Percentiles rank a stretch among this genome's conserved stretches.
phyloP scores from a whole-genome alignment of 1,140 invertebrate species.

The Euura saliciscinereae region DNA sequence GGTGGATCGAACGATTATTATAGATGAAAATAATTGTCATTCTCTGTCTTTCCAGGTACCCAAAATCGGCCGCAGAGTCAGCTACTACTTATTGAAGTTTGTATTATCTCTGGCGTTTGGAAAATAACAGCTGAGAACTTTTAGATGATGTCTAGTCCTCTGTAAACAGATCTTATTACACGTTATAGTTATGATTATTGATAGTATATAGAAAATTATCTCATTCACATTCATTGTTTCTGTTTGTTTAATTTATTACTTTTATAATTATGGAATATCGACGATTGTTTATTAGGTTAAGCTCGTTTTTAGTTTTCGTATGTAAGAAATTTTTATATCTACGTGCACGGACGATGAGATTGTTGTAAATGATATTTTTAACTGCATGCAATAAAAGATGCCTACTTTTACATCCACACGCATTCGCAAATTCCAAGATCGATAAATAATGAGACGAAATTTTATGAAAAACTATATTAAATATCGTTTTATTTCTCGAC shows the following conservation, averaged over 20 bases:
- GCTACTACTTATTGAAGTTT: constrained; percentile 45
- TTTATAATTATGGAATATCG: neutral
- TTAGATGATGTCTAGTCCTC: neutral
- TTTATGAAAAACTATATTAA: neutral
- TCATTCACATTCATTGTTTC: neutral
- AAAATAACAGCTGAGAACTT: too few relatives aligned
- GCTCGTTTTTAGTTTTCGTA: too few relatives aligned
- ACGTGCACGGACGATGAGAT: too few relatives aligned
- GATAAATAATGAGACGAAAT: neutral
- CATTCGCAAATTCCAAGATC: neutral
- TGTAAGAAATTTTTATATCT: too few relatives aligned
- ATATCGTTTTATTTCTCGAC: neutral
- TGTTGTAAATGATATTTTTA: too few relatives aligned
- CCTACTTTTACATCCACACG: neutral
- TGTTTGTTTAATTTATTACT: constrained; percentile 1
- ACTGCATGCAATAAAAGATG: neutral
- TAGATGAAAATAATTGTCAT: too few relatives aligned
- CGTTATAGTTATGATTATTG: neutral
- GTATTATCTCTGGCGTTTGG: too few relatives aligned
- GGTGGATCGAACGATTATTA: neutral
- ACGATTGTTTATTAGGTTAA: too few relatives aligned
- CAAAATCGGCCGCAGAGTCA: constrained; percentile 48
- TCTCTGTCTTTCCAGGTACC: constrained; percentile 43
- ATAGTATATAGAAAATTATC: neutral
- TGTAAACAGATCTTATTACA: neutral